Base-by-base conservation (phyloP, 2,797 vertebrate species). In the Protosalanx chinensis region DNA sequence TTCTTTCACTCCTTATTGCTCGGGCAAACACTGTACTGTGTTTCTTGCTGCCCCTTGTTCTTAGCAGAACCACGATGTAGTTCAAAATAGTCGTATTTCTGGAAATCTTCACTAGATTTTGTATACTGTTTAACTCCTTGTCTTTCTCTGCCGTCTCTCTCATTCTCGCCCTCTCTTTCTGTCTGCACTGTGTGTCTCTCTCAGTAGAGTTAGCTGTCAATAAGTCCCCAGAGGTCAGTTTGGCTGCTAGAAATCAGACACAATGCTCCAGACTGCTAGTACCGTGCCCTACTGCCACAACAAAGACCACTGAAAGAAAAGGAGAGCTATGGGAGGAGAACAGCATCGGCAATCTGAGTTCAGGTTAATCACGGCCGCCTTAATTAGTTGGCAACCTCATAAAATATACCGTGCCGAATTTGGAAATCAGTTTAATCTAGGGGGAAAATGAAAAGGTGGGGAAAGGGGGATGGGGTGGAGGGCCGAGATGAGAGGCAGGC, bases 221-320 rank as follows among this genome's bases (percentile, higher is more conserved):
- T 97, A 96, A 95, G 91, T 97, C 96, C 96, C 96, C 92, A 95
- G 96, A 98, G 96, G 96, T 97, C 95, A 97, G 95, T 95, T 95
- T 94, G 95, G 95, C 95, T 95, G 95, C 94, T 95, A 94, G 95
- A 96, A 95, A 96, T 94, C 96, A 97, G 96, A 98, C 95, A 98
- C 95, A 97, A 97, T 96, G 95, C 95, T 96, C 94, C 94, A 95
- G 95, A 94, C 95, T 94, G 94, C 93, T 92, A 94, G 92, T 87
- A 88, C 95, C 92, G 93, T 93, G 95, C 95, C 94, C 94, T 93
- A 93, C 93, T 92, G 95, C 95, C 93, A 95, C 93, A 96, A 98
- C 95, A 95, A 97, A 92, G 90, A 87, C 82, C 78, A 80, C 57
- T 5, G 71, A 67, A 76, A 81, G 79, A 76, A 75, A 60, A 82